A percentile compares a stretch with the other conserved stretches of the same genome.
These are phyloP conservation scores for Eucidaris tribuloides DNA, from an alignment of 35 echinoderm and acorn worm species.

Conservation along the genomic window DNA sequence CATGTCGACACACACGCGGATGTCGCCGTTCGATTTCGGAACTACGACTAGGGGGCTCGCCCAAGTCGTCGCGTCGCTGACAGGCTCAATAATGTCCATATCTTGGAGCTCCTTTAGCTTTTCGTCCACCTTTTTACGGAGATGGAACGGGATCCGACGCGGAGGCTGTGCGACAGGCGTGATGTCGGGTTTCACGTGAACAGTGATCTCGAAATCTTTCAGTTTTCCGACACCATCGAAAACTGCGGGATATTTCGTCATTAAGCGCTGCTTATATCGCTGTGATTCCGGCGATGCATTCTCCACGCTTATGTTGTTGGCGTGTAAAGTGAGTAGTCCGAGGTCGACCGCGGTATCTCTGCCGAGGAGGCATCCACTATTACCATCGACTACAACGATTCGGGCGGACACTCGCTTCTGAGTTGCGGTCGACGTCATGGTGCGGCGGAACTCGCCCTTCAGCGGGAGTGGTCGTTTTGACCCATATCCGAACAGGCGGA, in stretches of 20 bases:
- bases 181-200: slow-evolving; percentile 40
- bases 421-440: neutral
- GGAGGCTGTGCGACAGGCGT: slow-evolving; percentile 49
- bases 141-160: slow-evolving; percentile 54
- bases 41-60: slow-evolving; percentile 22
- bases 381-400: neutral
- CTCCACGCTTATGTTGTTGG: neutral
- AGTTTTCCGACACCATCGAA: slow-evolving; percentile 58
- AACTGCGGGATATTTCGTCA: slow-evolving; percentile 2
- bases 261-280: neutral
- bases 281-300: neutral
- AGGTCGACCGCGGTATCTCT: neutral
- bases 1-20: slow-evolving; percentile 53
- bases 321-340: neutral
- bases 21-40: slow-evolving; percentile 18
- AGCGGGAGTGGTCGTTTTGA: neutral
- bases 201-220: slow-evolving; percentile 18
- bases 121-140: slow-evolving; percentile 46
- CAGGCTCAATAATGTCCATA: slow-evolving; percentile 43
- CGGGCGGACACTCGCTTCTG: neutral
- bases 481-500: slow-evolving; percentile 23
- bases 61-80: slow-evolving; percentile 32
- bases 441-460: neutral
- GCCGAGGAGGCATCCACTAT: slow-evolving; percentile 18
- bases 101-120: slow-evolving; percentile 23